A percentile compares a stretch with the other conserved stretches of the same genome.
These are phyloP conservation scores for Oenanthe oenanthe DNA, from an alignment of 2,113 vertebrate species.

Conservation along the genomic window DNA sequence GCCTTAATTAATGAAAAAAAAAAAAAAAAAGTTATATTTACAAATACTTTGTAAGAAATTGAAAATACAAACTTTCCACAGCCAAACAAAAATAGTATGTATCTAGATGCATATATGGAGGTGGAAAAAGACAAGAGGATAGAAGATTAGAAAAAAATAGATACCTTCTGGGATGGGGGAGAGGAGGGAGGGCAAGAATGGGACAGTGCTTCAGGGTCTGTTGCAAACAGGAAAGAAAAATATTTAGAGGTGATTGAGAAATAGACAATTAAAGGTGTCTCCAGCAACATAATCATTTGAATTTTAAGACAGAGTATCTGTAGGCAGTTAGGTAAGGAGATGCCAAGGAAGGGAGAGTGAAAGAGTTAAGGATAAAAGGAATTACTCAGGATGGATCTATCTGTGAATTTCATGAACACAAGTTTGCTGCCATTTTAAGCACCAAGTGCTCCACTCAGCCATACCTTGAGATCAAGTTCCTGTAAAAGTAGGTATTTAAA, in stretches of 20 bases:
- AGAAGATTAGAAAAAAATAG: background rate
- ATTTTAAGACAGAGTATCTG: background rate
- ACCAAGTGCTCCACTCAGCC: background rate
- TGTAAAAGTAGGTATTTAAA: background rate
- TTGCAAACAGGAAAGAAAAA: background rate
- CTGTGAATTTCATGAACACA: background rate
- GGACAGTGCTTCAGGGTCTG: accelerated
- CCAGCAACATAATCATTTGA: background rate
- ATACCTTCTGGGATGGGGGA: background rate
- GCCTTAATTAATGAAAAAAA: background rate
- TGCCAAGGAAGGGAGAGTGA: background rate
- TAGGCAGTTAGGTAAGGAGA: background rate
- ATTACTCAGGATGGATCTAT: background rate
- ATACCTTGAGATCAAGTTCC: background rate
- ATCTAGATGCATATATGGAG: background rate
- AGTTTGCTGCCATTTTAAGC: background rate
- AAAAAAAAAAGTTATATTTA: background rate
- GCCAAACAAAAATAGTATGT: background rate
- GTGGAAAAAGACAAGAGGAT: background rate
- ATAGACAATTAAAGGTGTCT: background rate
- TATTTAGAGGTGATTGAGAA: background rate
- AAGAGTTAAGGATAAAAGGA: background rate
- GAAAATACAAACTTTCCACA: background rate
- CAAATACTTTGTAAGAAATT: background rate
- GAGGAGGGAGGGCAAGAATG: background rate